Evolutionary conservation across 2,113 vertebrate species (phyloP), one percentile per base, ranked within the genome.

Genomic region (Saguinus midas): DNA sequence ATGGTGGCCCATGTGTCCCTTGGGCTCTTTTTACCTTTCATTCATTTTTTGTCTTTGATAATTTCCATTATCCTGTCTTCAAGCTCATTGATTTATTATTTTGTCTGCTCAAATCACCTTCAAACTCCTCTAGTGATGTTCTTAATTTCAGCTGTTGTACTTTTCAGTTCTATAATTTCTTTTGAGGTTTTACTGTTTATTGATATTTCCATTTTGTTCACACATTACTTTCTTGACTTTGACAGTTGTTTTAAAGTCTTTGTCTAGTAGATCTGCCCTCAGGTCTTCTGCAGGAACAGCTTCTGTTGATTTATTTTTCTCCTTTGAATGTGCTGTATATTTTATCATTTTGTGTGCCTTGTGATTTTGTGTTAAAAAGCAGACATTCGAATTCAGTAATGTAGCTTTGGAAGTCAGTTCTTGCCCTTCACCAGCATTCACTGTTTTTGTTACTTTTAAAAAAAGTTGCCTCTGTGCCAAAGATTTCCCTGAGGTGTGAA

Each of bases 391-490:
- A 37, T 37, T n/a, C 70, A 72, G n/a, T 72, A 23, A 72, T 5
- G n/a, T 72, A 37, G 35, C 35, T 72, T 20, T 72, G n/a, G 9
- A 72, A 21, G n/a, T 72, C n/a, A 72, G 8, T 72, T 2, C 68
- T 72, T 9, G 0, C 4, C n/a, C n/a, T 72, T 72, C n/a, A 21
- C n/a, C n/a, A 37, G n/a, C 2, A 10, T 23, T 72, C 20, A 4
- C 70, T 72, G n/a, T 37, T 68, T n/a, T 37, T 72, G 70, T 72
- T 72, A 21, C n/a, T 37, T 20, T 37, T 5, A 2, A 1, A 64
- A 64, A 29, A 64, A 64, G 2, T 72, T 23, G 70, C 37, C 9
- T 72, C 70, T 72, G 70, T 23, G 70, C 35, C n/a, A 37, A 9
- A n/a, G n/a, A 72, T 11, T n/a, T 37, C 35, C 70, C 35, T 72